phyloP scores from a whole-genome alignment of 2,113 vertebrate genomes.

The Cyphomyrus discorhynchus region DNA sequence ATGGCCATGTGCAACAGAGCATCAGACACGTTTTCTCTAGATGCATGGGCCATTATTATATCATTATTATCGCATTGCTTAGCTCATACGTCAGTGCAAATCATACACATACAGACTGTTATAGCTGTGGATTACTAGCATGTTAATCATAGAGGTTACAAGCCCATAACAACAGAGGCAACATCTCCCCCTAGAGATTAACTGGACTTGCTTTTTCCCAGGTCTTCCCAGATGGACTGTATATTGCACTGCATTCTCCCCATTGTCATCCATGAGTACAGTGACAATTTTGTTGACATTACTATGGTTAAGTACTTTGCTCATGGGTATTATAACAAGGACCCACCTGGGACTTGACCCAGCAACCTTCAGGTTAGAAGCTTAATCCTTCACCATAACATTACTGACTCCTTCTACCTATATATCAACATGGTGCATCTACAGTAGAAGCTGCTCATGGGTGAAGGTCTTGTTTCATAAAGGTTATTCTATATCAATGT shows the following conservation, averaged over 20 bases:
- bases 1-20: neutral
- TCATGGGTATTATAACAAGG: neutral
- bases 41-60: neutral
- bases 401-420: neutral
- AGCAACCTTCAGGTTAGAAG: neutral
- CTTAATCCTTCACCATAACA: neutral
- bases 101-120: neutral
- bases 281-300: neutral
- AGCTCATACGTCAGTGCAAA: neutral
- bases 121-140: neutral
- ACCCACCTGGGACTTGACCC: neutral
- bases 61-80: neutral
- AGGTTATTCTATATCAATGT: neutral
- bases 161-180: neutral
- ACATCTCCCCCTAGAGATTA: neutral
- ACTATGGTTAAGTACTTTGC: neutral
- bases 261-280: neutral
- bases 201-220: neutral
- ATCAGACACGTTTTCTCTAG: neutral
- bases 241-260: neutral
- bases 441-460: neutral
- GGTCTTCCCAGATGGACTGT: neutral
- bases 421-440: neutral
- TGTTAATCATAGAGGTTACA: neutral
- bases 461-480: neutral